Evolutionary conservation across 2,113 vertebrate species (phyloP).

Genomic region (Tragulus kanchil): DNA sequence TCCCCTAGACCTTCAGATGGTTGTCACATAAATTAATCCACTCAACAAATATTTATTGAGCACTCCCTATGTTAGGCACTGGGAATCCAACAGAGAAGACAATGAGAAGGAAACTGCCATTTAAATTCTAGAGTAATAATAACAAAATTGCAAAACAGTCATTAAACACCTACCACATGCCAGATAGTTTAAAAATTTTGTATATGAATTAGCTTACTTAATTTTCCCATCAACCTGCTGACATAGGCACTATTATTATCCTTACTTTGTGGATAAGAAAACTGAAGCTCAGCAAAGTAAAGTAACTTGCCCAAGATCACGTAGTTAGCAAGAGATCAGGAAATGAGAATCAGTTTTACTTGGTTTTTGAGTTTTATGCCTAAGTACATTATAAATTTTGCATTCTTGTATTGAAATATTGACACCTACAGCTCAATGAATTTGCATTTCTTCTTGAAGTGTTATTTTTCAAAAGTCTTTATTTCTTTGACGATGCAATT

Average conservation of each 20-base stretch:
- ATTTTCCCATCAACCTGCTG: neutral
- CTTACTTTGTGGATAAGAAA: neutral
- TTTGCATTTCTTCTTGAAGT: conserved; percentile 40
- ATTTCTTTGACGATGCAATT: neutral
- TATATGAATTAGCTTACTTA: conserved; percentile 24
- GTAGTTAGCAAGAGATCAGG: neutral
- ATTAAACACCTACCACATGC: conserved; percentile 16
- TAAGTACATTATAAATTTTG: conserved; percentile 45
- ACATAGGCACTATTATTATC: neutral
- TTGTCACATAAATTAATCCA: conserved; percentile 11
- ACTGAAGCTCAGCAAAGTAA: neutral
- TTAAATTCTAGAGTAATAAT: neutral
- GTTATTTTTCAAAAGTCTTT: conserved; percentile 32
- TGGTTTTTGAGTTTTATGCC: conserved; percentile 11
- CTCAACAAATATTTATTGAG: conserved; percentile 28
- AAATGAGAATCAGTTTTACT: conserved; percentile 14
- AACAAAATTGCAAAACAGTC: conserved; percentile 34
- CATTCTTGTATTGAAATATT: conserved; percentile 35
- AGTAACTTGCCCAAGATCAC: neutral
- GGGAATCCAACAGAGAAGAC: neutral
- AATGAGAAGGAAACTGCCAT: neutral
- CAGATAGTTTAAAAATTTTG: neutral
- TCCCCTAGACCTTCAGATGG: neutral
- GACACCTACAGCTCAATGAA: conserved; percentile 10
- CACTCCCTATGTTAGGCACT: neutral